A percentile compares a stretch with the other conserved stretches of the same genome.
Conservation (phyloP, 2,797 vertebrate genomes). For the Masticophis lateralis region DNA sequence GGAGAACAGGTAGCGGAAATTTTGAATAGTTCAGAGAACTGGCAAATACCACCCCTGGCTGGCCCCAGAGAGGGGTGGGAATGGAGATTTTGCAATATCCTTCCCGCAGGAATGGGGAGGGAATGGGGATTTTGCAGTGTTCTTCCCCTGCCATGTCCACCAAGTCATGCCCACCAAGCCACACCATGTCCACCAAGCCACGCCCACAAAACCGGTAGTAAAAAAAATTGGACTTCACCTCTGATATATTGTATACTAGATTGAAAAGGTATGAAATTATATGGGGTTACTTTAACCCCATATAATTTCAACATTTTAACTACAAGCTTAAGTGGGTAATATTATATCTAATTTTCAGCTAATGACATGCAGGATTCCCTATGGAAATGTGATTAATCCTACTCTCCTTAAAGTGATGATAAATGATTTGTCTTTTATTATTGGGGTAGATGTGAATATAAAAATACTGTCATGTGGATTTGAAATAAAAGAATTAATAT, state of each 20-base stretch:
- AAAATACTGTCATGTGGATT: not conserved
- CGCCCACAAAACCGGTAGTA: too few relatives aligned
- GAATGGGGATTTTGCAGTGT: too few relatives aligned
- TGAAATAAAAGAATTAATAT: not conserved
- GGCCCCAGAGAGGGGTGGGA: too few relatives aligned
- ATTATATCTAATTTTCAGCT: not conserved
- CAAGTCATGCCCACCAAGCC: too few relatives aligned
- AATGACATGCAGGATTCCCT: not conserved
- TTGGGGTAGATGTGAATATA: not conserved
- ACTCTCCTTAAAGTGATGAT: not conserved
- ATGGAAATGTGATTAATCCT: not conserved
- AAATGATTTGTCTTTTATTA: not conserved
- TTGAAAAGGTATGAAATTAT: not conserved
- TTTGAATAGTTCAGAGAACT: too few relatives aligned
- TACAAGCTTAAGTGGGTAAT: not conserved
- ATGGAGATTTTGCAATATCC: too few relatives aligned
- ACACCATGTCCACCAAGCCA: too few relatives aligned
- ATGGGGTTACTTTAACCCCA: not conserved
- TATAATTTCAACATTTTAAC: not conserved
- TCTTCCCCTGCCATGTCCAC: too few relatives aligned
- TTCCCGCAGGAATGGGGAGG: too few relatives aligned
- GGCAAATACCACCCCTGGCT: too few relatives aligned
- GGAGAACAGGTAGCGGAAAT: too few relatives aligned
- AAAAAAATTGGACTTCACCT: too few relatives aligned
- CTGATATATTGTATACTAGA: not conserved